phyloP scores from a whole-genome alignment of 2,113 vertebrate genomes.

The Gymnogyps californianus region DNA sequence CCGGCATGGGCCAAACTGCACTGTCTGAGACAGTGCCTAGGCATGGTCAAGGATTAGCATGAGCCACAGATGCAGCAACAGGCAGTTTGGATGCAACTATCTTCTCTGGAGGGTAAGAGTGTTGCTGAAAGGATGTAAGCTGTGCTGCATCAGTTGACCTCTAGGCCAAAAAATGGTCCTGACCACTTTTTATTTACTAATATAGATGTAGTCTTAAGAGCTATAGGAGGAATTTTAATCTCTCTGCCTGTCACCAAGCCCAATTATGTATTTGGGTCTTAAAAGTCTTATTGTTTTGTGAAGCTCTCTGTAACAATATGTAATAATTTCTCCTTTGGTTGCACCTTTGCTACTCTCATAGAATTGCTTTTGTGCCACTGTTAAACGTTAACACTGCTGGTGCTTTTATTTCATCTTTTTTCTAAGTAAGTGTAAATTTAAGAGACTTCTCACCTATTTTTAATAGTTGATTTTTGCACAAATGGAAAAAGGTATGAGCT shows the following conservation, averaged over 20 bases:
- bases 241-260: not conserved
- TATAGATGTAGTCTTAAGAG: not conserved
- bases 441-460: not conserved
- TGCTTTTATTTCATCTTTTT: not conserved
- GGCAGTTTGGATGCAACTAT: not conserved
- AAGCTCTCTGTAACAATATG: not conserved
- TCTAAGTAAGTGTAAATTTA: not conserved
- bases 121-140: not conserved
- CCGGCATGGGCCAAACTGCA: not conserved
- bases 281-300: not conserved
- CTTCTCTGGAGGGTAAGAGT: not conserved
- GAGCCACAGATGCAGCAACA: not conserved
- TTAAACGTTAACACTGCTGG: slow-evolving; percentile 9
- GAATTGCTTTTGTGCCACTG: not conserved
- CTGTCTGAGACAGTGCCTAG: not conserved
- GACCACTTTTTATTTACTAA: not conserved
- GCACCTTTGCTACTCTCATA: not conserved
- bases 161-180: not conserved
- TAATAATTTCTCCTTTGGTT: not conserved
- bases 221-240: not conserved
- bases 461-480: slow-evolving; percentile 20
- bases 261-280: not conserved
- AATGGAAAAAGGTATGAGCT: not conserved
- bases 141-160: not conserved
- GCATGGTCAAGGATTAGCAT: not conserved